phyloP scores from a whole-genome alignment of 2,888 invertebrate genomes.

The Drosophila macrospina region DNA sequence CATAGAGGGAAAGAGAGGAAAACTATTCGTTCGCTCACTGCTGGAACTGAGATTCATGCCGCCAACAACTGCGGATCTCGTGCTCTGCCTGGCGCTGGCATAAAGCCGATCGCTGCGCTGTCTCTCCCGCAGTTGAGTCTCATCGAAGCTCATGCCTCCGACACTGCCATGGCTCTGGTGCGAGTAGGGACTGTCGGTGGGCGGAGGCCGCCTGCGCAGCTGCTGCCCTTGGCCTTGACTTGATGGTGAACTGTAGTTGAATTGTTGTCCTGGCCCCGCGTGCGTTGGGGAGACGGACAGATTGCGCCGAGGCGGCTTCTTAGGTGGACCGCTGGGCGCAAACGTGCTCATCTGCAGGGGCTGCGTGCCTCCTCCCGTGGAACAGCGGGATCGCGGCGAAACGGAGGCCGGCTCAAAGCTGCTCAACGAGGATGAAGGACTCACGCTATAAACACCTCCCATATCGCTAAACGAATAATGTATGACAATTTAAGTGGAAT shows the following conservation, averaged over 20 bases:
- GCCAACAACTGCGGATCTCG: conserved; percentile 65
- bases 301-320: conserved; percentile 95
- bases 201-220: conserved; percentile 48
- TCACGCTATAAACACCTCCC: conserved; percentile 73
- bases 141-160: conserved; percentile 76
- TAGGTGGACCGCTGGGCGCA: conserved; percentile 90
- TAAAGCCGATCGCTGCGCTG: conserved; percentile 75
- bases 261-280: conserved; percentile 84
- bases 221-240: conserved; percentile 63
- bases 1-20: neutral
- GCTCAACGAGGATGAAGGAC: conserved; percentile 84
- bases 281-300: conserved; percentile 95
- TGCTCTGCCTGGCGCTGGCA: conserved; percentile 79
- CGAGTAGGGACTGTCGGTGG: conserved; percentile 79
- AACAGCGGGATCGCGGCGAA: conserved; percentile 81
- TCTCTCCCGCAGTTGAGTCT: conserved; percentile 67
- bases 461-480: conserved; percentile 69
- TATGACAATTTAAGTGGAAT: neutral
- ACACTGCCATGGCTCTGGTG: conserved; percentile 81
- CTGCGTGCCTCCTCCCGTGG: conserved; percentile 76
- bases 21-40: conserved; percentile 60
- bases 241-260: conserved; percentile 78
- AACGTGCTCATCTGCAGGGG: conserved; percentile 75
- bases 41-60: conserved; percentile 77
- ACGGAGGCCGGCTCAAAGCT: conserved; percentile 84